Evolutionary conservation across 2,797 vertebrate species (phyloP).

Genomic region (Myioborus melanocephalus): DNA sequence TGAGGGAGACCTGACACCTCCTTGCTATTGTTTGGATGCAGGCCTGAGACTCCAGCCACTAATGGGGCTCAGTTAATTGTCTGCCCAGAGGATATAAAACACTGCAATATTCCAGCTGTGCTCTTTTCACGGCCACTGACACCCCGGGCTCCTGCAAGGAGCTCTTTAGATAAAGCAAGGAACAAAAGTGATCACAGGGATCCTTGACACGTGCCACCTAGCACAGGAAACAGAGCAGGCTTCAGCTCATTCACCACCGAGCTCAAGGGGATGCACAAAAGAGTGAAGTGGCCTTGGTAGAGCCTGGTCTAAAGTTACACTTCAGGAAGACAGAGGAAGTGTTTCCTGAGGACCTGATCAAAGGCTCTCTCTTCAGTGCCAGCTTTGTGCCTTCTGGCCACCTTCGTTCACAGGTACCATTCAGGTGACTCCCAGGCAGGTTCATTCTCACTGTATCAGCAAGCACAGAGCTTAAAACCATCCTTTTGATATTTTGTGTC

Average conservation of each 20-base stretch:
- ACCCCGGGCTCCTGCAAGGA: neutral
- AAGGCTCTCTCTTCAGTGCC: constrained; percentile 12
- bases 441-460: neutral
- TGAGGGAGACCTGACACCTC: neutral
- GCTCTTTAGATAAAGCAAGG: constrained; percentile 49
- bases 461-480: neutral
- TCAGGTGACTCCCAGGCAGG: neutral
- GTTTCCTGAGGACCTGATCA: constrained; percentile 43
- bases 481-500: neutral
- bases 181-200: constrained; percentile 37
- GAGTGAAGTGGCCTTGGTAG: constrained; percentile 55
- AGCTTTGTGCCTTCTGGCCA: neutral
- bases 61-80: neutral
- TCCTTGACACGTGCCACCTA: constrained; percentile 51
- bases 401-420: neutral
- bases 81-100: neutral
- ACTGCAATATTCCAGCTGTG: neutral
- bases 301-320: constrained; percentile 54
- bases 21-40: neutral
- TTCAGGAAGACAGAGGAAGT: constrained; percentile 30
- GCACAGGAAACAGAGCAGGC: neutral
- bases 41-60: neutral
- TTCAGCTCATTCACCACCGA: constrained; percentile 46
- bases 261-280: constrained; percentile 57
- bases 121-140: constrained; percentile 12